Percentiles rank a stretch among this genome's conserved stretches.
These are phyloP conservation scores for Dryobotodes eremita DNA, from an alignment of 2,888 invertebrate genomes.

Conservation along the genomic window DNA sequence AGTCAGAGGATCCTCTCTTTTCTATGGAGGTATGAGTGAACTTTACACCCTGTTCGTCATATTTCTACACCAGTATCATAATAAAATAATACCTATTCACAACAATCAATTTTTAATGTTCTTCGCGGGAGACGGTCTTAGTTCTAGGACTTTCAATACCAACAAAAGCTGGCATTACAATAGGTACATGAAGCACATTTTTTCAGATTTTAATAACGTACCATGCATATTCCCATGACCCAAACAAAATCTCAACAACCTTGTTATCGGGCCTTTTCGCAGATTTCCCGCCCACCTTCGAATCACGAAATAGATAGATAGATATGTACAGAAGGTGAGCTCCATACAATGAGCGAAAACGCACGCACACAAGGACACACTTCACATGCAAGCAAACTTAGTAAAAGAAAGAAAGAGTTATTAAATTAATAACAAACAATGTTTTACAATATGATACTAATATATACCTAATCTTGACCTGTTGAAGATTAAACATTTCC, in stretches of 20 bases:
- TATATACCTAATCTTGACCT: neutral
- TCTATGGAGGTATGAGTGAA: no score
- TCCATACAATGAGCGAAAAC: neutral
- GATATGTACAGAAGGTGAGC: neutral
- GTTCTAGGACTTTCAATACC: conserved; percentile 5
- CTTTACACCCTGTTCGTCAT: no score
- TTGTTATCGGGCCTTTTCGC: conserved; percentile 53
- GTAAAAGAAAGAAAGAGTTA: neutral
- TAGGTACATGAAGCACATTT: conserved; percentile 40
- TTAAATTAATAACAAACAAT: no score
- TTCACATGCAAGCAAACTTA: neutral
- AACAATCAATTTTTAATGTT: conserved; percentile 3
- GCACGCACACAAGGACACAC: neutral
- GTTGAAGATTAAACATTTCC: neutral
- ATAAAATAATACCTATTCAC: neutral
- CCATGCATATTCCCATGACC: conserved; percentile 59
- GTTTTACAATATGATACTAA: no score
- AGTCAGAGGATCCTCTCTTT: no score
- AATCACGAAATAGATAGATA: neutral
- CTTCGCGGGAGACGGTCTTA: neutral
- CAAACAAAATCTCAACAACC: conserved; percentile 63
- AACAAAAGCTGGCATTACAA: conserved; percentile 45
- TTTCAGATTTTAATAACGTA: conserved; percentile 54
- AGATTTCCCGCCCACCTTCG: conserved; percentile 50
- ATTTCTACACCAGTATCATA: no score